These are phyloP conservation scores for Intellagama lesueurii DNA, from an alignment of 2,797 vertebrate species.

Conservation along the genomic window DNA sequence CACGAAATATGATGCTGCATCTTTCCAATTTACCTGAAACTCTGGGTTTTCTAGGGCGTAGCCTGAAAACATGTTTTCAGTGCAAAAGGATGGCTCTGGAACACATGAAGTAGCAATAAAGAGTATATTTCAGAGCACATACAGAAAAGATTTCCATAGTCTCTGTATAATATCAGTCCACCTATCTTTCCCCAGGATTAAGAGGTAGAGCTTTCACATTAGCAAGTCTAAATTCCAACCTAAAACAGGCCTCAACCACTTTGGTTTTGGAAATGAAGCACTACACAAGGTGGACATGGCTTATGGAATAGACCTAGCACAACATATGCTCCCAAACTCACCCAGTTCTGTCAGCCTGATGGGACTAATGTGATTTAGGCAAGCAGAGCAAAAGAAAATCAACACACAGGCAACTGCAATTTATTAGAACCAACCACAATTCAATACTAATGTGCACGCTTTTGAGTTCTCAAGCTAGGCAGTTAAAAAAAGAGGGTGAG, in stretches of 20 bases:
- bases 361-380: background rate
- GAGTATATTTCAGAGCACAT: background rate
- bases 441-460: too few relatives aligned
- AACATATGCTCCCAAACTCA: background rate
- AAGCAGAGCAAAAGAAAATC: too few relatives aligned
- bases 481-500: too few relatives aligned
- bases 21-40: background rate
- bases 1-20: background rate
- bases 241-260: background rate
- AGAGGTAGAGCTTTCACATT: background rate
- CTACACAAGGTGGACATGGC: background rate
- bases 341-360: background rate
- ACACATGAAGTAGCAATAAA: background rate
- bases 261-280: background rate
- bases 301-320: background rate
- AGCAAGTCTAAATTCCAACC: background rate
- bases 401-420: too few relatives aligned
- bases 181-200: background rate
- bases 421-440: too few relatives aligned
- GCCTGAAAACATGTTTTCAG: background rate
- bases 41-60: background rate
- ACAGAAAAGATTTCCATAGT: background rate
- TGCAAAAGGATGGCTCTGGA: too few relatives aligned
- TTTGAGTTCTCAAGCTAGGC: too few relatives aligned
- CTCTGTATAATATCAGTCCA: background rate